Base-by-base conservation (phyloP, 2,113 vertebrate species). In the Hipposideros armiger region DNA sequence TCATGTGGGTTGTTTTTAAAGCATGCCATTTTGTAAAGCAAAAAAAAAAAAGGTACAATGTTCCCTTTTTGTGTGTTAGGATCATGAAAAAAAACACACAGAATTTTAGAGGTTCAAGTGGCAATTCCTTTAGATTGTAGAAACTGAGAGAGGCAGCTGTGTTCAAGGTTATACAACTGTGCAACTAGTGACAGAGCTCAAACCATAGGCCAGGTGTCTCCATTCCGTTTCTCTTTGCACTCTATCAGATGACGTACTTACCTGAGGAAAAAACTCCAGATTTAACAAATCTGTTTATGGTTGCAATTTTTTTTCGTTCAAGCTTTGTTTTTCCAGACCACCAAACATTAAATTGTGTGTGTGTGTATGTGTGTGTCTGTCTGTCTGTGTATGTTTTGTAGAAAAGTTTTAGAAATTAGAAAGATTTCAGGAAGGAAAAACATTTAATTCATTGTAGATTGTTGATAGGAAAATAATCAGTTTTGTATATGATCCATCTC, bases 201-300 rank as follows among this genome's bases (percentile, higher is more conserved):
- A 72, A 36, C 36, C 42, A 11, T 30, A 84, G 22, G 52, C 14
- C 1, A 8, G 14, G 3, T 20, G 5, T 73, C 62, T 87, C 54
- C 28, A 3, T 45, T 45, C 28, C 81, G 0, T 56, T 56, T 28
- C 47, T 84, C 62, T 84, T 36, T 67, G 10, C 24, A 30, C 13
- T 88, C 28, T 42, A 16, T 32, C 42, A 28, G 73, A n/a, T 19
- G 86, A 11, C 22, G 17, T 50, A 66, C 28, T 91, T 45, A 86
- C 22, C 19, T 93, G 58, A 54, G n/a, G 30, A 0, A 28, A 58
- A 70, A 77, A 30, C 5, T 42, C 9, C 76, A 92, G 20, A 56
- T 96, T 95, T 42, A 64, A 54, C 30, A 97, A 60, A 60, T 70
- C 14, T 87, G 30, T 90, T 93, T 66, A 67, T 90, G 40, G 45